Conservation (phyloP, 92 coral and sea anemone genomes). For the Epizoanthus fatuus region DNA sequence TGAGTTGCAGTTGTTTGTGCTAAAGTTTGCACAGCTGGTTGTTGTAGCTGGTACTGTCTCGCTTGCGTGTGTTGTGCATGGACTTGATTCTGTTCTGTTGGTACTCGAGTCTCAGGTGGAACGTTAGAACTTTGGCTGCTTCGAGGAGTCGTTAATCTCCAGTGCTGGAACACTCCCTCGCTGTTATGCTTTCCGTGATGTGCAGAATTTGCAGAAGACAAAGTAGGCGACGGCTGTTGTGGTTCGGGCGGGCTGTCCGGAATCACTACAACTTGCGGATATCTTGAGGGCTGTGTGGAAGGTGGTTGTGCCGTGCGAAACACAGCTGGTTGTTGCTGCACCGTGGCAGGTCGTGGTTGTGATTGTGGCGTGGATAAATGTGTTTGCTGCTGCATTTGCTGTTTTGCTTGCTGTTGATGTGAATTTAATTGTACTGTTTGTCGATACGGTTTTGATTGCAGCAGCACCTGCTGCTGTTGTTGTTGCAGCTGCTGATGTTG, state of each 20-base stretch:
- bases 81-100: not conserved
- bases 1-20: conserved; percentile 5
- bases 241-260: conserved; percentile 34
- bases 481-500: not conserved
- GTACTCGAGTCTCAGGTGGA: not conserved
- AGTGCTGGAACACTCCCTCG: conserved; percentile 34
- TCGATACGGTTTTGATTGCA: not conserved
- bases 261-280: conserved; percentile 26
- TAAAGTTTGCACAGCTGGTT: conserved; percentile 1
- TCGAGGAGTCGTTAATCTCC: conserved; percentile 27
- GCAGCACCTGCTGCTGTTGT: not conserved
- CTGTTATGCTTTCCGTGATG: conserved; percentile 6
- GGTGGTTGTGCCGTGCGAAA: not conserved
- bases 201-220: not conserved
- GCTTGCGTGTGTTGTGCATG: not conserved
- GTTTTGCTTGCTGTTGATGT: not conserved
- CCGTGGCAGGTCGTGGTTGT: not conserved
- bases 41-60: conserved; percentile 3
- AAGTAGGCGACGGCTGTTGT: not conserved
- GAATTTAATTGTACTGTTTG: not conserved
- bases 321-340: not conserved
- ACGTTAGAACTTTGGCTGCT: conserved; percentile 2
- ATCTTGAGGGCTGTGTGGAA: not conserved
- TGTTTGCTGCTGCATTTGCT: not conserved
- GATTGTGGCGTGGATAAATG: not conserved